A percentile compares a stretch with the other conserved stretches of the same genome.
Evolutionary conservation across 2,888 invertebrate species (phyloP).

Genomic region (Xylocampa areola): DNA sequence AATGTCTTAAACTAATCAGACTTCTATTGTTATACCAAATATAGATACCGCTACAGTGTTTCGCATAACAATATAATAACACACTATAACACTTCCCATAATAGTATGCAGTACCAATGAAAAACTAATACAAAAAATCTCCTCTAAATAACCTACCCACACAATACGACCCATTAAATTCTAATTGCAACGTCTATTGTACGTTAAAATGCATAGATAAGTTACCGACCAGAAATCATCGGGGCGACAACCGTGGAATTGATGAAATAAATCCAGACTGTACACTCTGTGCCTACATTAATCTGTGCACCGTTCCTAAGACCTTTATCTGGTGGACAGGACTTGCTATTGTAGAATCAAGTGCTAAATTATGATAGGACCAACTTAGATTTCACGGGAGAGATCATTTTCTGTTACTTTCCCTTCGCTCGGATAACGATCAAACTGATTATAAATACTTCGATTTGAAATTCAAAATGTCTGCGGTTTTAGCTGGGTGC

Average conservation of each 20-base stretch:
- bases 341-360: slow-evolving; percentile 78
- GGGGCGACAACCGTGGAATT: slow-evolving; percentile 67
- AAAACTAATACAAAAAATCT: slow-evolving; percentile 40
- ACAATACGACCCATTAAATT: slow-evolving; percentile 49
- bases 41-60: slow-evolving; percentile 3
- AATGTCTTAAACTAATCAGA: background rate
- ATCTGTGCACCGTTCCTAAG: slow-evolving; percentile 63
- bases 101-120: slow-evolving; percentile 4
- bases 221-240: slow-evolving; percentile 64
- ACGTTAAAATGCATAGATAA: slow-evolving; percentile 67
- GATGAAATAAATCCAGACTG: slow-evolving; percentile 64
- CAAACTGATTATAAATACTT: slow-evolving; percentile 73
- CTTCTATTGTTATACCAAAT: background rate
- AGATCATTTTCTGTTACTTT: slow-evolving; percentile 71
- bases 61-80: slow-evolving; percentile 20
- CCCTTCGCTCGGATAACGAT: slow-evolving; percentile 73
- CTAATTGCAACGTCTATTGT: slow-evolving; percentile 61
- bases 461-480: slow-evolving; percentile 81
- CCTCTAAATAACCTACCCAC: slow-evolving; percentile 39
- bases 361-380: slow-evolving; percentile 83
- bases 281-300: slow-evolving; percentile 62
- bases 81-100: slow-evolving; percentile 15
- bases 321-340: slow-evolving; percentile 79
- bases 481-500: slow-evolving; percentile 63
- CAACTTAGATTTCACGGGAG: slow-evolving; percentile 75